phyloP scores from a whole-genome alignment of 2,888 invertebrate genomes.

The Phaonia tiefii region DNA sequence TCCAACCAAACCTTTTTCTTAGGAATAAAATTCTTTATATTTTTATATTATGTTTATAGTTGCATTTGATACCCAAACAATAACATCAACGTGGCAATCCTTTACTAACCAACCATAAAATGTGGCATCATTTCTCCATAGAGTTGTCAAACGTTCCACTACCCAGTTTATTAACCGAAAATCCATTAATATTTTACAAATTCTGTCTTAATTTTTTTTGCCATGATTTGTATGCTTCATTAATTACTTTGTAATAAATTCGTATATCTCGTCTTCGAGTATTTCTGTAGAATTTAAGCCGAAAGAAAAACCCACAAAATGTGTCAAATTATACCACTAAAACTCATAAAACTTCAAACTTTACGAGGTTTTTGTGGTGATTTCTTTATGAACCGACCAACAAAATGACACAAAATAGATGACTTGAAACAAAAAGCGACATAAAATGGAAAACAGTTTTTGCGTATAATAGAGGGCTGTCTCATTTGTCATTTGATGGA shows the following conservation, averaged over 20 bases:
- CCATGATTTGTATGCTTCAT: conserved; percentile 45
- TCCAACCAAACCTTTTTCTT: no score
- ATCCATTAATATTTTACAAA: conserved; percentile 53
- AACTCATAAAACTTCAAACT: conserved; percentile 58
- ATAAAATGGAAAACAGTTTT: conserved; percentile 14
- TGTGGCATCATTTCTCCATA: conserved; percentile 37
- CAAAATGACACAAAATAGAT: conserved; percentile 1
- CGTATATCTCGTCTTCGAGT: conserved; percentile 6
- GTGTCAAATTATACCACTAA: conserved; percentile 60
- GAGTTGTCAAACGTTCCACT: conserved; percentile 40
- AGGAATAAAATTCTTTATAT: no score
- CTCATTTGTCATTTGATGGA: conserved; percentile 55
- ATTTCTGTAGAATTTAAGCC: conserved; percentile 26
- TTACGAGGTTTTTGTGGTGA: conserved; percentile 57
- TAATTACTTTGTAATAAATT: conserved; percentile 46
- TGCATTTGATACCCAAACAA: no score
- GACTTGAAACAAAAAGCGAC: conserved; percentile 1
- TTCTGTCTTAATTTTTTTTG: conserved; percentile 30
- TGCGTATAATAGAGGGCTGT: conserved; percentile 39
- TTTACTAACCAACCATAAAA: no score
- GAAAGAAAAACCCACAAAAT: conserved; percentile 31
- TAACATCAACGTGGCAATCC: no score
- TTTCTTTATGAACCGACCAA: conserved; percentile 38
- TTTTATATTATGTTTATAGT: no score
- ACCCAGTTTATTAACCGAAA: conserved; percentile 24